Base-by-base conservation (phyloP, 2,888 invertebrate species). In the Oxyteleia sp. region DNA sequence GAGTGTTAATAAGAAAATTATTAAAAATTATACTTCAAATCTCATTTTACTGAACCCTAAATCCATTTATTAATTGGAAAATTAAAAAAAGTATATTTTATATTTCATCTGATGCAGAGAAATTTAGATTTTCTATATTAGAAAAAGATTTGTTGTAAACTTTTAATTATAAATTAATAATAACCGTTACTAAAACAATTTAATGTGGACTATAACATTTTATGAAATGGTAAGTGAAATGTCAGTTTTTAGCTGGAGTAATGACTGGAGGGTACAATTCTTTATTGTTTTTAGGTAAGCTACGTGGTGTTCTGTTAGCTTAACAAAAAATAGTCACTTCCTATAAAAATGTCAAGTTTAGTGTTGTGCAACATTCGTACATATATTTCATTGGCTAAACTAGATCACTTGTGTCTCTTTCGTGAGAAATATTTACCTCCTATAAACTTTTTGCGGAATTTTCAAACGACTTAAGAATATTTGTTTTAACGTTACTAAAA, bases 321-420 rank as follows among this genome's bases (percentile, higher is more conserved):
- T 0, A 16, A 43, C 43, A 64, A 49, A 41, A 51, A 66, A 63
- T 13, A 11, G 26, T 20, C 0, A 43, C 18, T 45, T 26, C 59
- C 10, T 26, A 32, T 26, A 69, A 64, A 75, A 75, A 55, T 64
- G 64, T 75, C 66, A 66, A 75, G 49, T 75, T 66, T 75, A 75
- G 23, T 29, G 51, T 66, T 49, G 29, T 29, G 59, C 26, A 66
- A 76, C 13, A 26, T 38, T 55, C 16, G 23, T 66, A 29, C 35
- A 59, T 41, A 15, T 63, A 63, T 38, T 18, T 51, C 38, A 23
- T 35, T 43, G 8, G 4, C 15, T 32, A 59, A 76, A 63, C 43
- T 64, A 57, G 55, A 47, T 57, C 32, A 47, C 35, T 38, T 38
- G 45, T 35, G 26, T 43, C 15, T 45, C 23, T 53, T 57, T 29